Conservation (phyloP, 2,113 vertebrate species). For the Apus apus region DNA sequence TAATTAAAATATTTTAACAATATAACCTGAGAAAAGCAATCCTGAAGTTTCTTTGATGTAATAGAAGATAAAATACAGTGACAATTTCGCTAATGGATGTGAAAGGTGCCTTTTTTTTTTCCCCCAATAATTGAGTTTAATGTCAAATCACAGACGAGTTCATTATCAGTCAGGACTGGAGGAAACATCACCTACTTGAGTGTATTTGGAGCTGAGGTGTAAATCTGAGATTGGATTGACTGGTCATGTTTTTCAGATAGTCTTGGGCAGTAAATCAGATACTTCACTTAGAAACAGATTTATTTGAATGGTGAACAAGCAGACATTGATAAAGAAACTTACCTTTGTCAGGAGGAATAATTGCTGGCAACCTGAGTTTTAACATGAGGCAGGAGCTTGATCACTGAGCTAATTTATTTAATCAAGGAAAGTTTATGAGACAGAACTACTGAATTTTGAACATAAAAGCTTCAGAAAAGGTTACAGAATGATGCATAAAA, state of each 20-base stretch:
- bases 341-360: constrained; percentile 69
- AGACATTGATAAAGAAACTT: constrained; percentile 77
- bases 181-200: constrained; percentile 28
- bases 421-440: constrained; percentile 62
- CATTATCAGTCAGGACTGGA: constrained; percentile 46
- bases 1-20: constrained; percentile 73
- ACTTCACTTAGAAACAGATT: constrained; percentile 75
- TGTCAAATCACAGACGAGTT: constrained; percentile 65
- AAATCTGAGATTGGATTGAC: constrained; percentile 74
- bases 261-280: constrained; percentile 64
- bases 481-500: not conserved
- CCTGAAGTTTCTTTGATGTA: constrained; percentile 51
- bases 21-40: constrained; percentile 63
- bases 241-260: constrained; percentile 77
- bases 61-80: constrained; percentile 52
- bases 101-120: not conserved
- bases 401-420: constrained; percentile 72
- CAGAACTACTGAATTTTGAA: constrained; percentile 27
- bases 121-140: constrained; percentile 70
- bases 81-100: constrained; percentile 49
- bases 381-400: constrained; percentile 57
- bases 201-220: constrained; percentile 53
- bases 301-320: constrained; percentile 68
- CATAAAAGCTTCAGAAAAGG: not conserved
- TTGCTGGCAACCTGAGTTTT: constrained; percentile 68